Base-by-base conservation (phyloP, 2,888 invertebrate genomes). In the Chymomyza procnemis region DNA sequence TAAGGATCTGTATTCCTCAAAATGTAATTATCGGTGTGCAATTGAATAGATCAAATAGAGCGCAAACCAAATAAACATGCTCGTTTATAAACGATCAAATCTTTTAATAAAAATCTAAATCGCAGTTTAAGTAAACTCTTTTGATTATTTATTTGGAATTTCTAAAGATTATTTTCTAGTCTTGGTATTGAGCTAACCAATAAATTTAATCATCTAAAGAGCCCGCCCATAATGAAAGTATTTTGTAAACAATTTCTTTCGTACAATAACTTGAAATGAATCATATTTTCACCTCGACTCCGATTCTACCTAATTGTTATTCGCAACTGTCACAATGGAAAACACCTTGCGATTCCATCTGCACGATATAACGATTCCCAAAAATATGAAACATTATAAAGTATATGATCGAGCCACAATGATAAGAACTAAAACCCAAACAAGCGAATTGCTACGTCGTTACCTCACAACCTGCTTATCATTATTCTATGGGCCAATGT, bases 381-480 rank as follows among this genome's bases (percentile, higher is more conserved):
- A 54, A 68, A 81, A 76, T 61, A 69, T 67, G 1, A 12, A 64
- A 48, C 21, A 9, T 21, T 52, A 66, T 82, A 66, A 77, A 60
- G 30, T 66, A 61, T 65, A 68, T 56, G 61, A 56, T 54, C 41
- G 55, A 61, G 50, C 34, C 21, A 52, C 46, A 14, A 8, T 30
- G 73, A 76, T 74, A 70, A 69, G 74, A 41, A 48, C 48, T 52
- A 16, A 54, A 14, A 54, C 22, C 21, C 9, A 54, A 21, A 54
- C 19, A 54, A 4, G 14, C 19, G 19, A 54, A 19, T 54, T 54
- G 22, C 18, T 54, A 16, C 12, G 21, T 14, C 19, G 54, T 16
- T 21, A 54, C 12, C 18, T 50, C 22, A 54, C 21, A 54, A 54
- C 54, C 22, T n/a, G 9, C 1, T 54, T 12, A 21, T 16, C 19